phyloP scores from a whole-genome alignment of 1,140 invertebrate genomes.

The Drosophila bocki region DNA sequence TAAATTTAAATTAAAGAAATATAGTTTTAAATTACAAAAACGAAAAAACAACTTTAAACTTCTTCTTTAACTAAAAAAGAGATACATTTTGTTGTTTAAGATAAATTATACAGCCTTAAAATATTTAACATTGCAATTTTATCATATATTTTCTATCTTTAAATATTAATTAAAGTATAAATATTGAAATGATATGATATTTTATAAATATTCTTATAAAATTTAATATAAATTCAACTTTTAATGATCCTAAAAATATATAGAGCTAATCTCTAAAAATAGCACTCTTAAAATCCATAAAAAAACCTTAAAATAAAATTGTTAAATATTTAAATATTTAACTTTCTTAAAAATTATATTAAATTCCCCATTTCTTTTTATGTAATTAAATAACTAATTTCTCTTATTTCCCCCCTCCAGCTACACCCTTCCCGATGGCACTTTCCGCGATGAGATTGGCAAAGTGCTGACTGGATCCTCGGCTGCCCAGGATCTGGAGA shows the following conservation, averaged over 20 bases:
- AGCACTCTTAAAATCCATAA: too few relatives aligned
- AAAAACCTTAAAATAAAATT: neutral
- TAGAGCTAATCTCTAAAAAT: too few relatives aligned
- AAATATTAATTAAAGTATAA: too few relatives aligned
- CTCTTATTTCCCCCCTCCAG: slow-evolving; percentile 25
- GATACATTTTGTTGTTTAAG: too few relatives aligned
- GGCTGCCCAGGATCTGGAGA: slow-evolving; percentile 56
- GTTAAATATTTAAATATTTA: neutral
- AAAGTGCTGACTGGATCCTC: slow-evolving; percentile 58
- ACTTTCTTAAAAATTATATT: neutral
- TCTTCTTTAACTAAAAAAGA: neutral
- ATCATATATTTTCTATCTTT: too few relatives aligned
- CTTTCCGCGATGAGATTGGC: slow-evolving; percentile 70
- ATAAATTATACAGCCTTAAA: too few relatives aligned
- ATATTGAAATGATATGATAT: too few relatives aligned
- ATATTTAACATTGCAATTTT: too few relatives aligned
- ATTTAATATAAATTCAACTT: too few relatives aligned
- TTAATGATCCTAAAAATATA: too few relatives aligned
- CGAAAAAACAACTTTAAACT: too few relatives aligned
- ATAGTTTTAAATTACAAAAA: neutral
- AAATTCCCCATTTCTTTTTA: neutral
- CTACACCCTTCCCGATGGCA: slow-evolving; percentile 70
- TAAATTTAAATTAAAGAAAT: neutral
- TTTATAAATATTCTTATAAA: too few relatives aligned
- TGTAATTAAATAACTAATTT: neutral